Evolutionary conservation across 2,113 vertebrate species (phyloP).

Genomic region (Dipodomys stephensi): DNA sequence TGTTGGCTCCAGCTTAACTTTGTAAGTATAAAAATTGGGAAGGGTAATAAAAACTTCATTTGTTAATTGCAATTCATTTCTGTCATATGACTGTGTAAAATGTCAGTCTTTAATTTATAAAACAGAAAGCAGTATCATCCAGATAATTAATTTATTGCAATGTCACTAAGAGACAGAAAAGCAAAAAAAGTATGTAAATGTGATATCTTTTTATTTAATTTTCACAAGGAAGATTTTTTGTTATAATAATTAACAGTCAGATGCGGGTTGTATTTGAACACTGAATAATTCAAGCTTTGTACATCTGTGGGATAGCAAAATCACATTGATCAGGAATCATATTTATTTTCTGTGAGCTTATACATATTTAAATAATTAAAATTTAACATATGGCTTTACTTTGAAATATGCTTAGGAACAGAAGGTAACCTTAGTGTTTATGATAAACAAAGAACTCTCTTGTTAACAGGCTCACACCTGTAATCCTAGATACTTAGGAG

Average conservation of each 20-base stretch:
- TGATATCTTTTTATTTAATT: neutral
- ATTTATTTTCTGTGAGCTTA: neutral
- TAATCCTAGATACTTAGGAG: too few species aligned
- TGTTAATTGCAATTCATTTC: slow-evolving; percentile 38
- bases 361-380: neutral
- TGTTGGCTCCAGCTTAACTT: neutral
- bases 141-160: slow-evolving; percentile 38
- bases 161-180: neutral
- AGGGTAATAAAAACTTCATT: slow-evolving; percentile 38
- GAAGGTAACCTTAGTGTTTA: neutral
- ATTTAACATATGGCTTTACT: neutral
- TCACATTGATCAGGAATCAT: neutral
- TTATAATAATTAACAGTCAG: neutral
- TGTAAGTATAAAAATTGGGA: slow-evolving; percentile 3
- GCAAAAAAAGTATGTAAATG: neutral
- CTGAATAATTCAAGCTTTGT: neutral
- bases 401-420: neutral
- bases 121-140: neutral
- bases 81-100: slow-evolving; percentile 27
- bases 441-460: too few species aligned
- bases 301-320: neutral
- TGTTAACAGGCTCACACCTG: too few species aligned
- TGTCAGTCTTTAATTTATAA: neutral
- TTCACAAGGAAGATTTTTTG: neutral
- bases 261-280: neutral